Base-by-base conservation (phyloP, 2,888 invertebrate species). In the Rhagophthalmus giganteus region DNA sequence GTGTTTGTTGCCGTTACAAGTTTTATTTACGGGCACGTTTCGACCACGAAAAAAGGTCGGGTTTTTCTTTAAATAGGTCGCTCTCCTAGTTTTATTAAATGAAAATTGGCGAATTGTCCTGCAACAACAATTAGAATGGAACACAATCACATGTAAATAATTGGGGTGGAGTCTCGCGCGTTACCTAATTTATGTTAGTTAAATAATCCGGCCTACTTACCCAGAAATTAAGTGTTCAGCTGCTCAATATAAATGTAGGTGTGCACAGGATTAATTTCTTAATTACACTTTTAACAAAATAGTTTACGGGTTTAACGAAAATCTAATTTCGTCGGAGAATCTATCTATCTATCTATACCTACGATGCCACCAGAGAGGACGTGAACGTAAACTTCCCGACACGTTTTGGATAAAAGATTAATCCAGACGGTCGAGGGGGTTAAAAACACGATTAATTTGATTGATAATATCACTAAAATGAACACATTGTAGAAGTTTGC, bases 401-500 rank as follows among this genome's bases (percentile, higher is more conserved):
- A 34, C 24, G 7, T 10, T 35, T 48, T 30, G 25, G 16, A 14
- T n/a, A 9, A 16, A 40, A 40, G 15, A 41, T 6, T 27, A 12
- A 51, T 39, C 30, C 14, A 16, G 16, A 34, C 24, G 13, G 33
- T 11, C 28, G 13, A 12, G 25, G 10, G 12, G 24, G 11, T 30
- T 37, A 16, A 37, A 49, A 50, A 39, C 24, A 49, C 26, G 45
- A 28, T 15, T 32, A 38, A 37, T 30, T 45, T 54, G 45, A 54
- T 49, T 55, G 27, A 42, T 48, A 33, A 40, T 53, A 55, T 53
- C 52, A 52, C 48, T 45, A 49, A 41, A 40, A 35, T 53, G 55
- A 55, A 55, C 55, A 55, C 55, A 55, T 51, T 46, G 49, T 55
- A 38, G 52, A 40, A 34, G 40, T 53, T 45, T 9, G 32, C 38